A percentile compares a stretch with the other conserved stretches of the same genome.
Evolutionary conservation across 2,113 vertebrate species (phyloP).

Genomic region (Hemiscyllium ocellatum): DNA sequence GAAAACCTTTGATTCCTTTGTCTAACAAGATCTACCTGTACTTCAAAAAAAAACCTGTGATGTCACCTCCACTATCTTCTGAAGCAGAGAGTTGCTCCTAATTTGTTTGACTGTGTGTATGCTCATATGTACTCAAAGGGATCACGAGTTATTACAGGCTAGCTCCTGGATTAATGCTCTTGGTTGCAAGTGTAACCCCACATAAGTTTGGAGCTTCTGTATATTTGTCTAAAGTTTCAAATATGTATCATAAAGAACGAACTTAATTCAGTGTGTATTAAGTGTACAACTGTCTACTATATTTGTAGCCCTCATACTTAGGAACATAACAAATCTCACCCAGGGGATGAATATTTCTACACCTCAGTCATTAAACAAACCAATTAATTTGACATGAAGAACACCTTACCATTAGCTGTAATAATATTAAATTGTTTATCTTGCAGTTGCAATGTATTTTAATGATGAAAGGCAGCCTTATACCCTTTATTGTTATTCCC

Average conservation of each 20-base stretch:
- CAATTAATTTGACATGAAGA: neutral
- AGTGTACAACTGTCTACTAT: neutral
- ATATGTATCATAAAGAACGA: neutral
- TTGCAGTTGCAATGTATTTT: neutral
- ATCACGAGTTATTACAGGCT: no score
- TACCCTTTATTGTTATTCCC: neutral
- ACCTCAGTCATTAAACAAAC: no score
- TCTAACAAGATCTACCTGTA: no score
- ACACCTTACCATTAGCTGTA: neutral
- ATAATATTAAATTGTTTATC: conserved; percentile 25
- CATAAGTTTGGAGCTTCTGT: no score
- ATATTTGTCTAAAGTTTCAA: neutral
- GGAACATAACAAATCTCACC: neutral
- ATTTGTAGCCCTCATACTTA: neutral
- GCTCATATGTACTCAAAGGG: no score
- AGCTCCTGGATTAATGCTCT: no score
- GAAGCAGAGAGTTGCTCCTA: no score
- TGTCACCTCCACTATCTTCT: no score
- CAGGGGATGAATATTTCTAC: neutral
- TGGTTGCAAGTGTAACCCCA: no score
- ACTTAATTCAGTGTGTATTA: neutral
- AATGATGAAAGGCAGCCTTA: neutral
- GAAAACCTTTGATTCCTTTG: no score
- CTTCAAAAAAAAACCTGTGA: no score
- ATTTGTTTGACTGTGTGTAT: no score